phyloP scores from a whole-genome alignment of 2,797 vertebrate genomes.

The Antrozous pallidus region DNA sequence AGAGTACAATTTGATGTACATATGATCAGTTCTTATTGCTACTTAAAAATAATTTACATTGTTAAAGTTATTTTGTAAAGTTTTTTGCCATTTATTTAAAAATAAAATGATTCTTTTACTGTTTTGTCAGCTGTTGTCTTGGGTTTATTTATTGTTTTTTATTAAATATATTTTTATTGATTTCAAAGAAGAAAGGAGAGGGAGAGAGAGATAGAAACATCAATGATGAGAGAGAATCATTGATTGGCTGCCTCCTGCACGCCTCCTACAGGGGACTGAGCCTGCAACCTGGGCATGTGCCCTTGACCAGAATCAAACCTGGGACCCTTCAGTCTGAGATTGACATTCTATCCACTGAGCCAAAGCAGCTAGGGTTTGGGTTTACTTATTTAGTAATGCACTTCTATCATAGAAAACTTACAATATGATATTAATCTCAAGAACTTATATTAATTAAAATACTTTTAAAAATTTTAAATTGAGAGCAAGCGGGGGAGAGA shows the following conservation, averaged over 20 bases:
- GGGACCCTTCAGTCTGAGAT: no score
- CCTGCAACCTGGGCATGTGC: no score
- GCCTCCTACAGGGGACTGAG: no score
- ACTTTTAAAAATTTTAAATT: neutral
- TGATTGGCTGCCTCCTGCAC: no score
- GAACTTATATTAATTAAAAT: slow-evolving; percentile 46
- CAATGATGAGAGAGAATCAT: no score
- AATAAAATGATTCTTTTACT: slow-evolving; percentile 41
- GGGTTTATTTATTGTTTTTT: neutral
- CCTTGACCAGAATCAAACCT: no score
- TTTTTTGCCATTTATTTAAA: slow-evolving; percentile 48
- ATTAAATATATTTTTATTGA: no score
- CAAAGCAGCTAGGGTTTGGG: neutral
- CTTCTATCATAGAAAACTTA: neutral
- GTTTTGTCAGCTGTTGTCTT: slow-evolving; percentile 14
- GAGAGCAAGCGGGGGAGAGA: neutral
- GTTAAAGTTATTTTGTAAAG: slow-evolving; percentile 51
- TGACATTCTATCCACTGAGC: no score
- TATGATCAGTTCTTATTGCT: slow-evolving; percentile 3
- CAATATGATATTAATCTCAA: neutral
- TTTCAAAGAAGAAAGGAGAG: no score
- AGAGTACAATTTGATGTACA: slow-evolving; percentile 16
- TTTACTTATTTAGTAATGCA: slow-evolving; percentile 15
- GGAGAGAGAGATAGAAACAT: no score
- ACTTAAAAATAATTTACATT: slow-evolving; percentile 45